Conservation (phyloP, 2,113 vertebrate genomes). For the Catharus minimus region DNA sequence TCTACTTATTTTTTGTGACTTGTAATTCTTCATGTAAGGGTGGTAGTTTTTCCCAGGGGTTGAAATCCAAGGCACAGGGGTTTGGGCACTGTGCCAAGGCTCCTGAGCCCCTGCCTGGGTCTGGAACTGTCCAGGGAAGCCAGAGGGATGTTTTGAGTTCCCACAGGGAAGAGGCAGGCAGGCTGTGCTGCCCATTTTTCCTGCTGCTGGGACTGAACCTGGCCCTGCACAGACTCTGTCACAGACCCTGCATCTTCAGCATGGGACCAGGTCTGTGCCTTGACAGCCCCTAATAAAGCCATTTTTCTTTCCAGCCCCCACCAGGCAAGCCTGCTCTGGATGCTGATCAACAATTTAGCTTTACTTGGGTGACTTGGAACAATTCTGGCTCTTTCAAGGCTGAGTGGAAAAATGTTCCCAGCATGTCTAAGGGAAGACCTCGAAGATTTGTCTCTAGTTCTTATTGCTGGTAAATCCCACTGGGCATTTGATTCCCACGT, state of each 20-base stretch:
- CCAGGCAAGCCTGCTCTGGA: slow-evolving; percentile 19
- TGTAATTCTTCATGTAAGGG: no score
- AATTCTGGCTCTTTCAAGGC: slow-evolving; percentile 8
- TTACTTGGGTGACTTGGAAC: slow-evolving; percentile 18
- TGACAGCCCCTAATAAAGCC: slow-evolving; percentile 28
- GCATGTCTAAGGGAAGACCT: not conserved
- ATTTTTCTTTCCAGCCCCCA: not conserved
- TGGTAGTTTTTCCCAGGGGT: no score
- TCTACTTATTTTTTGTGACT: no score
- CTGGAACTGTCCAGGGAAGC: no score
- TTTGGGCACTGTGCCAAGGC: no score
- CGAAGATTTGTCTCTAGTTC: not conserved
- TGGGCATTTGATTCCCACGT: not conserved
- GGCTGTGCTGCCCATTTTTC: not conserved
- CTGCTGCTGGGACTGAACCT: not conserved
- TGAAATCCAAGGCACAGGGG: no score
- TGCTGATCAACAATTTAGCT: slow-evolving; percentile 41
- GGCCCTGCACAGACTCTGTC: not conserved
- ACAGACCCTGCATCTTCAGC: not conserved
- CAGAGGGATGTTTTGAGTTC: no score
- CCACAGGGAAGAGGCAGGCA: not conserved
- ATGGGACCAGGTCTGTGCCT: not conserved
- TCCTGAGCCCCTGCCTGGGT: no score
- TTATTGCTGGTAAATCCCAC: not conserved
- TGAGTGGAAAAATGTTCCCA: slow-evolving; percentile 29